These are phyloP conservation scores for Hemicrepidius hirtus DNA, from an alignment of 2,888 invertebrate genomes.

Conservation along the genomic window DNA sequence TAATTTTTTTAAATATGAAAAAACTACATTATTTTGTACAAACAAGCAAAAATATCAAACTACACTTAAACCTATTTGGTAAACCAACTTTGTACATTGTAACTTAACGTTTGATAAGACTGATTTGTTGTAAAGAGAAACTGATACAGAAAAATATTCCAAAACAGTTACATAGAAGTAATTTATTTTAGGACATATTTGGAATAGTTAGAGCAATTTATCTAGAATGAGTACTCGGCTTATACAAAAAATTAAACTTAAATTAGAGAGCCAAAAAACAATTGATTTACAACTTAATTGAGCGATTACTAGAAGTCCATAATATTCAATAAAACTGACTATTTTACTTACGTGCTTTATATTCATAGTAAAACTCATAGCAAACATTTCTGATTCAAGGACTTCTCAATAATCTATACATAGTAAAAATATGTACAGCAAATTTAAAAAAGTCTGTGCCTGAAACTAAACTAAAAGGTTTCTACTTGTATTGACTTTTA, in stretches of 20 bases:
- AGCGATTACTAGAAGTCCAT: too few species aligned
- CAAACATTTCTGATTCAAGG: too few species aligned
- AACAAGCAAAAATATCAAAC: conserved; percentile 45
- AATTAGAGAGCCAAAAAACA: too few species aligned
- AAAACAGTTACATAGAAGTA: not conserved
- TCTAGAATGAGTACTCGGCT: too few species aligned
- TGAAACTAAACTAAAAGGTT: not conserved
- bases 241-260: too few species aligned
- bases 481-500: not conserved
- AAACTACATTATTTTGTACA: conserved; percentile 39
- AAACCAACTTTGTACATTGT: conserved; percentile 43
- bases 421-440: too few species aligned
- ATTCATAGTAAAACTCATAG: not conserved
- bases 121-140: not conserved
- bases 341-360: not conserved
- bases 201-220: too few species aligned
- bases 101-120: conserved; percentile 1
- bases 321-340: not conserved
- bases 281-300: too few species aligned
- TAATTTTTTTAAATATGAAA: conserved; percentile 38
- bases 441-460: too few species aligned
- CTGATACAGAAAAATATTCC: too few species aligned
- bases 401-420: too few species aligned
- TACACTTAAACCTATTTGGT: conserved; percentile 44
- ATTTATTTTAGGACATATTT: not conserved